A percentile compares a stretch with the other conserved stretches of the same genome.
phyloP scores from a whole-genome alignment of 2,113 vertebrate genomes.

The Pagrus major region DNA sequence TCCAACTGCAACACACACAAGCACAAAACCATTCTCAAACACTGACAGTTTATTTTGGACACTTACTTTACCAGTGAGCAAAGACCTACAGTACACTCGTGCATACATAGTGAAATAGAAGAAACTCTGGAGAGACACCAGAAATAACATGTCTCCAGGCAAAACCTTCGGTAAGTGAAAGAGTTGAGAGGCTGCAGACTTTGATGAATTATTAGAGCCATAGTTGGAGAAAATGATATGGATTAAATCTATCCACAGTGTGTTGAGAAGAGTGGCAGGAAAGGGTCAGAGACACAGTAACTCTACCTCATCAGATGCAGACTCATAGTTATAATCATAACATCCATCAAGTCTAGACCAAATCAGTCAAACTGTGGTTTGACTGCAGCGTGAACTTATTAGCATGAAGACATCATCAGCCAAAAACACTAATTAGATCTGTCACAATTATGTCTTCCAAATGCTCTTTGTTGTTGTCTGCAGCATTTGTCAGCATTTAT shows the following conservation, averaged over 20 bases:
- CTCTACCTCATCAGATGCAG: constrained; percentile 28
- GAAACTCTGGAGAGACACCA: constrained; percentile 6
- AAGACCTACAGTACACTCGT: neutral
- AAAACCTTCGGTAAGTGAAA: neutral
- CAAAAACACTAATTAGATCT: neutral
- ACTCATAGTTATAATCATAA: neutral
- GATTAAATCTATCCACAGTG: constrained; percentile 6
- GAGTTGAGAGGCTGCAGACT: neutral
- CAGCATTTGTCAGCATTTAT: neutral
- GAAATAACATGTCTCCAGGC: constrained; percentile 17
- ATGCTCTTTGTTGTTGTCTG: neutral
- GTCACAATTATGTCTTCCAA: neutral
- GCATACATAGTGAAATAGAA: constrained; percentile 4
- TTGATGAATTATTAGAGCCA: neutral
- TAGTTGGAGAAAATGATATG: neutral
- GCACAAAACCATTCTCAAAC: neutral
- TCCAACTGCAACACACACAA: neutral
- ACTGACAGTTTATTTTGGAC: constrained; percentile 13
- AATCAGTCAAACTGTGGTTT: constrained; percentile 17
- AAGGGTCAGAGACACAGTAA: constrained; percentile 28
- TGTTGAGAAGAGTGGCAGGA: neutral
- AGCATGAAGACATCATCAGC: neutral
- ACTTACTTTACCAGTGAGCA: neutral
- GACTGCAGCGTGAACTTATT: neutral
- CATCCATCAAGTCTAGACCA: constrained; percentile 30